A percentile compares a stretch with the other conserved stretches of the same genome.
Evolutionary conservation across 2,888 invertebrate genomes (phyloP).

Genomic region (Agriopis aurantiaria): DNA sequence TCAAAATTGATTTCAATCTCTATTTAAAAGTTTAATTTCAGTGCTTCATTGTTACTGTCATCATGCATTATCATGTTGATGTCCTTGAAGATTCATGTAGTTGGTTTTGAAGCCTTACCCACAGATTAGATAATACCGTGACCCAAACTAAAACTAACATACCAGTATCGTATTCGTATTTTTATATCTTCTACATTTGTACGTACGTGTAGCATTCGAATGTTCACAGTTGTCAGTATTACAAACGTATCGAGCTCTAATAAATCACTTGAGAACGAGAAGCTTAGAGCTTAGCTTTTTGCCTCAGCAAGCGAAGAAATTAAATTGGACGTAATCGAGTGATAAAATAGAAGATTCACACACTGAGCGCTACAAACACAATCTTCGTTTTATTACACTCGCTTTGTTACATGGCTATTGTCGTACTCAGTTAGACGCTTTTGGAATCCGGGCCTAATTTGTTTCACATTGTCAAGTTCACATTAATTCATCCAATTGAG

Average conservation of each 20-base stretch:
- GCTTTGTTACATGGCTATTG: constrained; percentile 30
- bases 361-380: constrained; percentile 31
- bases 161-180: not conserved
- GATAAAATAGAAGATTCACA: constrained; percentile 44
- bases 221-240: constrained; percentile 42
- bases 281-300: constrained; percentile 47
- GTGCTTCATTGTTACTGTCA: too few species aligned
- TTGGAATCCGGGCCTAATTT: constrained; percentile 29
- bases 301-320: constrained; percentile 51
- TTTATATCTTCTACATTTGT: constrained; percentile 42
- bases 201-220: too few species aligned
- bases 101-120: too few species aligned
- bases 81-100: too few species aligned
- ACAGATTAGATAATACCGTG: too few species aligned
- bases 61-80: too few species aligned
- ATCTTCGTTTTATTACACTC: constrained; percentile 34
- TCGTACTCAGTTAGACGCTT: constrained; percentile 26
- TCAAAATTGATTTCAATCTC: too few species aligned
- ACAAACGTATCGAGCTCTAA: constrained; percentile 49
- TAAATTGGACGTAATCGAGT: constrained; percentile 54
- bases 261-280: constrained; percentile 53
- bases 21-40: too few species aligned
- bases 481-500: constrained; percentile 41
- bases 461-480: constrained; percentile 35
- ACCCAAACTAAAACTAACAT: too few species aligned